Evolutionary conservation across 2,113 vertebrate species (phyloP), one percentile per base, ranked within the genome.

Genomic region (Entomyzon cyanotis): DNA sequence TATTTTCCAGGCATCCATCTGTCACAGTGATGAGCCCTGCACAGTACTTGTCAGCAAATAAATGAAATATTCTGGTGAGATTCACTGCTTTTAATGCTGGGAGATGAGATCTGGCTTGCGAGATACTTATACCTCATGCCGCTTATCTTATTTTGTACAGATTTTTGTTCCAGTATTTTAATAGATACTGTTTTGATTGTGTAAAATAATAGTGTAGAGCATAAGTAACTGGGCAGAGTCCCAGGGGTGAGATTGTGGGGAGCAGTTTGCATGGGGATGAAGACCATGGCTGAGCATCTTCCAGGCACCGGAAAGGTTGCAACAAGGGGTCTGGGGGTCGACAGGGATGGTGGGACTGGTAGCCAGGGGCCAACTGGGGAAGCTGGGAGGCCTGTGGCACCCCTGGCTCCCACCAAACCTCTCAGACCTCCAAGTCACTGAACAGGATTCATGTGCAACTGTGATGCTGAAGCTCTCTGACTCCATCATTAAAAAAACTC

Each of bases 21-120:
- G 94, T 89, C 94, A 79, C 75, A 90, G 87, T 74, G 87, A 89
- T 35, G 84, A 96, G 90, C 93, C 89, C 52, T 84, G 92, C 75
- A 80, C 92, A 89, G 90, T 79, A 67, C 89, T 95, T 97, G 95
- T 96, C 95, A 97, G 95, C 95, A 96, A 94, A 89, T 93, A 96
- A 89, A 95, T 95, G 92, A 84, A 96, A 95, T 87, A 94, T 90
- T 96, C 92, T 82, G 56, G 89, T 85, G 90, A 96, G 67, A 84
- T 91, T 95, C 92, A 17, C 59, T 5, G 71, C 65, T 22, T 84
- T 87, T 94, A 87, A 79, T 79, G 44, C 91, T 64, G 79, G 33
- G 90, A 95, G 75, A 94, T 93, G 96, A 62, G 91, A 90, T 95
- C 81, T 91, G 87, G 67, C 75, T 87, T 53, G 78, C 0, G 1